Conservation (phyloP, 2,888 invertebrate species). For the Patella pellucida region DNA sequence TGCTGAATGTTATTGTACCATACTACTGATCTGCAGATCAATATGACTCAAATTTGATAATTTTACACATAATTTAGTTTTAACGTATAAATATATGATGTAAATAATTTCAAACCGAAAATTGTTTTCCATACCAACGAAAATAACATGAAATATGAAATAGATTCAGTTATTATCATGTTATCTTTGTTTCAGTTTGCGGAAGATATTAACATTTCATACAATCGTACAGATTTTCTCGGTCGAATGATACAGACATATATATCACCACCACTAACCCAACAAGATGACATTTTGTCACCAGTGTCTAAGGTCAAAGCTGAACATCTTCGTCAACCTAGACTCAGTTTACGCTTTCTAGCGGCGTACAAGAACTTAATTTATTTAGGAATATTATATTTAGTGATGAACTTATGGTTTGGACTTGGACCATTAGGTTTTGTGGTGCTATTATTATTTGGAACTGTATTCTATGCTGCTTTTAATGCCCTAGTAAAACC, state of each 20-base stretch:
- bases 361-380: conserved; percentile 78
- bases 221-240: conserved; percentile 69
- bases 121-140: too few species aligned
- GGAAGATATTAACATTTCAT: conserved; percentile 77
- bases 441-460: conserved; percentile 41
- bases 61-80: too few species aligned
- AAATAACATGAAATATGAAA: too few species aligned
- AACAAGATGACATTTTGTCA: conserved; percentile 69
- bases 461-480: conserved; percentile 46
- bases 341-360: conserved; percentile 74
- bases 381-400: conserved; percentile 74
- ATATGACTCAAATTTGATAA: too few species aligned
- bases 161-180: too few species aligned
- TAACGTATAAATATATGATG: too few species aligned
- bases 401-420: conserved; percentile 43
- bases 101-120: too few species aligned
- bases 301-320: conserved; percentile 41
- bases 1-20: too few species aligned
- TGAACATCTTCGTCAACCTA: conserved; percentile 45
- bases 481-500: conserved; percentile 37
- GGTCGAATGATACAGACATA: conserved; percentile 57
- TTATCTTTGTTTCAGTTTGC: conserved; percentile 78
- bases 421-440: conserved; percentile 53
- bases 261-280: conserved; percentile 51
- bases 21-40: too few species aligned